Conservation (phyloP, 2,888 invertebrate species). For the Lordiphosa andalusiaca region DNA sequence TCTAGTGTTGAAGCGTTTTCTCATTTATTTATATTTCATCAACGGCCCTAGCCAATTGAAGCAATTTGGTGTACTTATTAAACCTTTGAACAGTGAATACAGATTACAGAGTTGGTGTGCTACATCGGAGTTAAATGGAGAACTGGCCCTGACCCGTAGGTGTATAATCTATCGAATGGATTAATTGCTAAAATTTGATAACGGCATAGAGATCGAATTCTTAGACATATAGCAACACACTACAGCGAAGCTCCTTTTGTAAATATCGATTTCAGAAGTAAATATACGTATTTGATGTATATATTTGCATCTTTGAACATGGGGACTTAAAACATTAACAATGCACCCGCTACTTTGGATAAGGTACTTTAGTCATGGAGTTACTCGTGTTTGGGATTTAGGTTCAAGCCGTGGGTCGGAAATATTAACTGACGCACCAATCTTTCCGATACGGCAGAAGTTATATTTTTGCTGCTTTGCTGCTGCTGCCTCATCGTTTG, state of each 20-base stretch:
- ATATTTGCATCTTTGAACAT: constrained; percentile 1
- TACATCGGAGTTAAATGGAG: constrained; percentile 10
- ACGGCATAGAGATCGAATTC: constrained; percentile 7
- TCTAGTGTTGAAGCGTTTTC: too few species aligned
- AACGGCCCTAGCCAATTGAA: too few species aligned
- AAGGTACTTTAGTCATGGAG: constrained; percentile 18
- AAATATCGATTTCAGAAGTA: constrained; percentile 12
- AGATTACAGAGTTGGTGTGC: constrained; percentile 13
- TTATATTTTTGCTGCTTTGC: neutral
- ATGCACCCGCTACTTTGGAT: constrained; percentile 1
- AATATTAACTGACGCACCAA: neutral
- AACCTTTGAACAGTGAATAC: constrained; percentile 6
- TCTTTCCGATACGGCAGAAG: too few species aligned
- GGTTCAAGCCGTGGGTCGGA: constrained; percentile 5
- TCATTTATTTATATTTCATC: too few species aligned
- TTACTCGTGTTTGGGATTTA: neutral
- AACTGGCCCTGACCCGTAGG: neutral
- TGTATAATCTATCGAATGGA: neutral
- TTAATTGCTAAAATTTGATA: constrained; percentile 10
- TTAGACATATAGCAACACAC: neutral
- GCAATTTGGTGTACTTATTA: neutral
- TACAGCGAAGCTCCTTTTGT: constrained; percentile 4
- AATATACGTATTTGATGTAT: constrained; percentile 8
- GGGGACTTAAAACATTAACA: constrained; percentile 12
- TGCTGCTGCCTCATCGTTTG: too few species aligned